These are phyloP conservation scores for Brachirus orientalis DNA, from an alignment of 2,113 vertebrate species.

Conservation along the genomic window DNA sequence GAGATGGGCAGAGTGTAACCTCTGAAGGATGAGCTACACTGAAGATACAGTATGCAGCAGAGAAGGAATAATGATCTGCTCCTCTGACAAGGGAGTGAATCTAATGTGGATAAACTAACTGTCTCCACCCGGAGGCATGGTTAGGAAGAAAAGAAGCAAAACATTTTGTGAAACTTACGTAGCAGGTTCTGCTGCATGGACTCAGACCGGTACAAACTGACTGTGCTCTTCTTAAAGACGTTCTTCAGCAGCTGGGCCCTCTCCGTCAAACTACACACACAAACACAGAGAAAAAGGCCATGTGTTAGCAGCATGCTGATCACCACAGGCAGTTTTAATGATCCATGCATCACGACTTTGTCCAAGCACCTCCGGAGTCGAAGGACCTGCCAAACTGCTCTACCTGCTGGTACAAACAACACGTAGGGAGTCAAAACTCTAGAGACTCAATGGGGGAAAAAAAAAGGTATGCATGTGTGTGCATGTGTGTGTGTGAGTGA, in stretches of 20 bases:
- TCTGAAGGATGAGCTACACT: constrained; percentile 5
- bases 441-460: background rate
- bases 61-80: constrained; percentile 20
- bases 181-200: constrained; percentile 96
- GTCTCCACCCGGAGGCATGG: background rate
- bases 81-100: constrained; percentile 19
- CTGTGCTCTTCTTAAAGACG: constrained; percentile 97
- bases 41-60: constrained; percentile 21
- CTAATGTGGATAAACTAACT: background rate
- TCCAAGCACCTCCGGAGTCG: constrained; percentile 45
- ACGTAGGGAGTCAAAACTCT: constrained; percentile 20
- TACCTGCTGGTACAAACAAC: constrained; percentile 62
- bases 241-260: constrained; percentile 97
- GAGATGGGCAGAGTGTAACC: constrained; percentile 19
- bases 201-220: constrained; percentile 93
- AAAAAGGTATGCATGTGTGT: constrained; percentile 22
- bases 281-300: constrained; percentile 45
- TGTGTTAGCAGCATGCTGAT: constrained; percentile 57
- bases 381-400: constrained; percentile 48
- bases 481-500: constrained; percentile 1
- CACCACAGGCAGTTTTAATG: constrained; percentile 66
- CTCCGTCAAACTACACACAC: constrained; percentile 88
- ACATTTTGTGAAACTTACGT: constrained; percentile 85
- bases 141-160: constrained; percentile 13
- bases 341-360: constrained; percentile 57